Evolutionary conservation across 2,113 vertebrate species (phyloP).

Genomic region (Hirundichthys speculiger): DNA sequence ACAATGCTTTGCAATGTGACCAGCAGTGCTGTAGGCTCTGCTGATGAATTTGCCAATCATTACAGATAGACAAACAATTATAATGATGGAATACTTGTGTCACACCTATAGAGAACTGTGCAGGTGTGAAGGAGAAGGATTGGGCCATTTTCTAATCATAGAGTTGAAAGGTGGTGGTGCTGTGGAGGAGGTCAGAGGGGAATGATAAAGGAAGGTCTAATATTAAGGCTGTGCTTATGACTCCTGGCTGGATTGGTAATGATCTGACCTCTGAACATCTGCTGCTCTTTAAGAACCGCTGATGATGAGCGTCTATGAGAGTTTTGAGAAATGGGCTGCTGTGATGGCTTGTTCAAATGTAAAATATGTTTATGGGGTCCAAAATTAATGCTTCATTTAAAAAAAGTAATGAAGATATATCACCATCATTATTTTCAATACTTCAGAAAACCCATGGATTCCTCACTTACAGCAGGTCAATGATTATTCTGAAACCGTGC

Average conservation of each 20-base stretch:
- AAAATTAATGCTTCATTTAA: neutral
- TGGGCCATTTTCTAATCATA: conserved; percentile 58
- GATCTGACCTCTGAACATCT: conserved; percentile 58
- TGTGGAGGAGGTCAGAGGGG: conserved; percentile 63
- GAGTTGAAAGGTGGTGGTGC: conserved; percentile 60
- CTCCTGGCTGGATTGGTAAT: conserved; percentile 65
- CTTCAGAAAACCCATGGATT: no score
- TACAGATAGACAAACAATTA: conserved; percentile 67
- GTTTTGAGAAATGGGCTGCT: neutral
- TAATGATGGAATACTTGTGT: conserved; percentile 58
- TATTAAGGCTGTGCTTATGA: conserved; percentile 60
- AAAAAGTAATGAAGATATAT: neutral
- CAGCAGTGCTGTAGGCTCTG: conserved; percentile 40
- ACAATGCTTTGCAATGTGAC: conserved; percentile 28
- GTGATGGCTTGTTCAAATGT: conserved; percentile 13
- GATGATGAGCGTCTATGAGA: conserved; percentile 42
- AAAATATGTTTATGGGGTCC: neutral
- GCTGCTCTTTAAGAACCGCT: conserved; percentile 49
- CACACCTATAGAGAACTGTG: conserved; percentile 15
- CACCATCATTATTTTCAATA: no score
- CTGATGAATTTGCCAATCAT: conserved; percentile 65
- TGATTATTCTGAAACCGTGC: neutral
- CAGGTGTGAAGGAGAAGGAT: conserved; percentile 43
- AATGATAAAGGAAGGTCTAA: conserved; percentile 60
- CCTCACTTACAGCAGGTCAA: neutral